Conservation (phyloP, 2,888 invertebrate genomes). For the Ochropacha duplaris region DNA sequence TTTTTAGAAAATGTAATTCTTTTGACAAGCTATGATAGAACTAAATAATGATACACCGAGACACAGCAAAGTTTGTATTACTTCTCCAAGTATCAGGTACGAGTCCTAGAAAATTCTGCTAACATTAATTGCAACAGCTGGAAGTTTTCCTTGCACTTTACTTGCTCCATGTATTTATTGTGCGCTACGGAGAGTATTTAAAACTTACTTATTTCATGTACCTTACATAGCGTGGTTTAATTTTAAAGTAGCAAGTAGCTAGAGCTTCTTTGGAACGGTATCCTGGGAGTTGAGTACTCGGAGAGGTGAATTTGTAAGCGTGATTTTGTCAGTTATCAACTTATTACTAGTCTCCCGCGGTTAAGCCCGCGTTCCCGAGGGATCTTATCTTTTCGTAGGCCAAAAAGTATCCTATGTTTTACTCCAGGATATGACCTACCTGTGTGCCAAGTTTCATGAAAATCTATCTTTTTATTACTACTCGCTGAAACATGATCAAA, state of each 20-base stretch:
- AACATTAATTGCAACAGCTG: neutral
- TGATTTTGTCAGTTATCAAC: neutral
- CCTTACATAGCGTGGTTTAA: neutral
- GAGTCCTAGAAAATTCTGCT: neutral
- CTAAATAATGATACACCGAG: neutral
- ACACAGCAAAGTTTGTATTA: neutral
- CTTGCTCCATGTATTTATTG: neutral
- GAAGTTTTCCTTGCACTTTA: neutral
- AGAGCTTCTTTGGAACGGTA: neutral
- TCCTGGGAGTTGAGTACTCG: neutral
- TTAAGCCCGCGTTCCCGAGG: too few species aligned
- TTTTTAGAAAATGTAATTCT: too few species aligned
- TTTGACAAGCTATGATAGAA: neutral
- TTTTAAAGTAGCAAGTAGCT: neutral
- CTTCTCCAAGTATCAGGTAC: neutral
- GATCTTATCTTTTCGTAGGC: too few species aligned
- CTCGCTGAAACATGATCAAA: too few species aligned
- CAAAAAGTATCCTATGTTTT: too few species aligned
- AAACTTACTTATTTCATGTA: neutral
- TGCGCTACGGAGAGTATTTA: neutral
- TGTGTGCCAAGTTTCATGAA: too few species aligned
- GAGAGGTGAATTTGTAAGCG: neutral
- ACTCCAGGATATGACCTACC: too few species aligned
- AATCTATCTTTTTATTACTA: too few species aligned
- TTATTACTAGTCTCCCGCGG: too few species aligned